These are phyloP conservation scores for Slavum lentiscoides DNA, from an alignment of 2,888 invertebrate species.

Conservation along the genomic window DNA sequence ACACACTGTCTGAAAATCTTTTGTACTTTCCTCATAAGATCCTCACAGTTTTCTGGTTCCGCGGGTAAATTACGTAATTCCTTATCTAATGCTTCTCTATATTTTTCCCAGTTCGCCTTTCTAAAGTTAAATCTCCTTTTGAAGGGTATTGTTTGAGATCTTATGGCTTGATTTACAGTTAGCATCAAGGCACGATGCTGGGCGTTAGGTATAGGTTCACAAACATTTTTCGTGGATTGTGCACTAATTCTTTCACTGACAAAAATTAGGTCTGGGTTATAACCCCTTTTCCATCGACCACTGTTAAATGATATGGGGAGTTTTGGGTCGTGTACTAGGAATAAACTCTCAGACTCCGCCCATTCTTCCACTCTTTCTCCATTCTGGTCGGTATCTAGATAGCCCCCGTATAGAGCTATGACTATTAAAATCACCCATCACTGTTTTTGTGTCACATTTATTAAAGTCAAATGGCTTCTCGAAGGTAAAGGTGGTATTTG, in stretches of 20 bases:
- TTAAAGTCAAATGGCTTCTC: background rate
- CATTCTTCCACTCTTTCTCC: background rate
- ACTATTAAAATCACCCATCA: background rate
- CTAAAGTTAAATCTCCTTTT: background rate
- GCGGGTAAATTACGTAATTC: too few species aligned
- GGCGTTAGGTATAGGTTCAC: background rate
- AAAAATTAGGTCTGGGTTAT: background rate
- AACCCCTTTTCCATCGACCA: background rate
- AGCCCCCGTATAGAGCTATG: background rate
- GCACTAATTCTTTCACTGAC: background rate
- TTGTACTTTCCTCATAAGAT: too few species aligned
- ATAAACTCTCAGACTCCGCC: background rate
- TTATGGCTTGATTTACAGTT: background rate
- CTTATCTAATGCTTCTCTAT: too few species aligned
- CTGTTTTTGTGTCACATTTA: background rate
- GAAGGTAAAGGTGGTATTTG: background rate
- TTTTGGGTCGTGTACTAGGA: background rate
- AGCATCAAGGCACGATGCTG: background rate
- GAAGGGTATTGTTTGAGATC: background rate
- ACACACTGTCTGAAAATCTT: too few species aligned
- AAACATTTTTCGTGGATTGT: background rate
- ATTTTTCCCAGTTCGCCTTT: too few species aligned
- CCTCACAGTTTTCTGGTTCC: too few species aligned
- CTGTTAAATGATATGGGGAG: background rate
- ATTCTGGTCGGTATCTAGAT: background rate